A percentile compares a stretch with the other conserved stretches of the same genome.
Evolutionary conservation across 2,797 vertebrate species (phyloP).

Genomic region (Pseudopleuronectes americanus): DNA sequence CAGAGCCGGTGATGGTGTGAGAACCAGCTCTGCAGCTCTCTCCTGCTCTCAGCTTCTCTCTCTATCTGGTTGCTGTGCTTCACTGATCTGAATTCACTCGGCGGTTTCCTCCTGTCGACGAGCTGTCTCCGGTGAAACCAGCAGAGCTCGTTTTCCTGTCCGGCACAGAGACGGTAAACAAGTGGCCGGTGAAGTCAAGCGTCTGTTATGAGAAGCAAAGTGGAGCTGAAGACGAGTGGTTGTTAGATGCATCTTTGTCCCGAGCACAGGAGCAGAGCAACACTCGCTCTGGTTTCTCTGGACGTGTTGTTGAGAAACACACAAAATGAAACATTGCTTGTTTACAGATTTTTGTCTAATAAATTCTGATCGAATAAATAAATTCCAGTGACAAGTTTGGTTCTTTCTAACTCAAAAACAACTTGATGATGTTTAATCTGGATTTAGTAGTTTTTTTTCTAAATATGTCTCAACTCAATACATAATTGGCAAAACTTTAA

Average conservation of each 20-base stretch:
- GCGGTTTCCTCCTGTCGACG: slow-evolving; percentile 23
- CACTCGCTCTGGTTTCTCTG: background rate
- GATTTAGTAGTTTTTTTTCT: background rate
- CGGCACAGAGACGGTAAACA: slow-evolving; percentile 31
- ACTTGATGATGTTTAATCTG: background rate
- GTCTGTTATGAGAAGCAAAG: slow-evolving; percentile 15
- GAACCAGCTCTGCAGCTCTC: slow-evolving; percentile 8
- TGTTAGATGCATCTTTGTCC: background rate
- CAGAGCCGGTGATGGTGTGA: background rate
- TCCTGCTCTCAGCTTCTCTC: background rate
- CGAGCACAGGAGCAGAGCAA: background rate
- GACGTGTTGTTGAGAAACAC: background rate
- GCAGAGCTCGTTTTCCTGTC: slow-evolving; percentile 1
- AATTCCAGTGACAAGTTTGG: no score
- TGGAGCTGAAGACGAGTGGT: background rate
- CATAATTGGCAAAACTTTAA: no score
- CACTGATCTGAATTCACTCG: slow-evolving; percentile 32
- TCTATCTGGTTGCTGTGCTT: slow-evolving; percentile 39
- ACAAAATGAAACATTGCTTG: background rate
- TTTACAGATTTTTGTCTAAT: background rate
- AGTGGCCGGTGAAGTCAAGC: slow-evolving; percentile 14
- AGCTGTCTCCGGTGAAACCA: slow-evolving; percentile 29
- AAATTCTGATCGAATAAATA: no score
- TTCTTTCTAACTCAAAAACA: no score
- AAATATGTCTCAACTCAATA: no score